Evolutionary conservation across 1,140 invertebrate genomes (phyloP), one percentile per base, ranked within the genome.

Genomic region (Ostrea edulis): DNA sequence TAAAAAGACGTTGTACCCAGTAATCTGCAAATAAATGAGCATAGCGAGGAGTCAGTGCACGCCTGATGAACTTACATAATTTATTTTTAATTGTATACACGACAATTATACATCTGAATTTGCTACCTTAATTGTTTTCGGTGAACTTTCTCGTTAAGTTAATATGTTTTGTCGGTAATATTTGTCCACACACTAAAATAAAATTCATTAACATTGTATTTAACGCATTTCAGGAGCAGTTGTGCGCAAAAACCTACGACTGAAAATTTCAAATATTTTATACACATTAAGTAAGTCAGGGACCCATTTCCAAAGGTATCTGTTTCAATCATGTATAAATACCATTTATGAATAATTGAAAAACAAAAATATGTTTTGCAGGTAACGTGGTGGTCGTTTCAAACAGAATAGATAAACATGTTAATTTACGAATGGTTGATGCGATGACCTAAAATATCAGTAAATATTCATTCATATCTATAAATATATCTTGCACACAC

Each of bases 21-120:
- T 77, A 77, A 77, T 77, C 29, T 22, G 29, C 68, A 17, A 29
- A 77, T 77, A 77, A 77, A 77, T 35, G 68, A 22, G 68, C 68
- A 77, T 35, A 11, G 68, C 22, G 68, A 77, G 68, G 35, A 77
- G 68, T 25, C 25, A 2, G 68, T 25, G 25, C 5, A 77, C 29
- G 68, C 25, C 35, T 35, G 22, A 35, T 14, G 11, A 29, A 77
- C 68, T 25, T 77, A 25, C 68, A 14, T 77, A 14, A 77, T 77
- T 77, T 77, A 25, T 77, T 77, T 77, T 77, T 77, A 77, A 77
- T 77, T 77, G 68, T 77, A 25, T 14, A 77, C 25, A 77, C 68
- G 68, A 35, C 29, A 29, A 77, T 77, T 12, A 77, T 29, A 29
- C 25, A 25, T 25, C 68, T 77, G 68, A 29, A 77, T 77, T 77